These are phyloP conservation scores for Hippocampus barbouri DNA, from an alignment of 2,113 vertebrate species.

Conservation along the genomic window DNA sequence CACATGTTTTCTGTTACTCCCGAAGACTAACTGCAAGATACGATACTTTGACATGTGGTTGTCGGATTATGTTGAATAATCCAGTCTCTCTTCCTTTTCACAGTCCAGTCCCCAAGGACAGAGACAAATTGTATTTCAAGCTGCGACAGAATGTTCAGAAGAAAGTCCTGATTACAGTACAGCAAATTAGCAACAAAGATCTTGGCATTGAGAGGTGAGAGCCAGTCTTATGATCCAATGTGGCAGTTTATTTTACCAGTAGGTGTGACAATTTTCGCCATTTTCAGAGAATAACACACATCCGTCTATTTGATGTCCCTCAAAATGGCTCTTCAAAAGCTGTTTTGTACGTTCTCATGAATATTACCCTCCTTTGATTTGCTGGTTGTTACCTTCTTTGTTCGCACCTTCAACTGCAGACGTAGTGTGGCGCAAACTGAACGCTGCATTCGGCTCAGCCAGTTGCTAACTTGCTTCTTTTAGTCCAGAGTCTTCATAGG, in stretches of 20 bases:
- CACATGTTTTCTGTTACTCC: too few species aligned
- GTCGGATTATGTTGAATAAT: neutral
- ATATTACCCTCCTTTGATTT: too few species aligned
- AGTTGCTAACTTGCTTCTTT: too few species aligned
- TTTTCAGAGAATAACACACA: too few species aligned
- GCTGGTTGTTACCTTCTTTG: too few species aligned
- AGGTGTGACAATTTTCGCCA: neutral
- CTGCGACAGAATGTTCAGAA: conserved; percentile 92
- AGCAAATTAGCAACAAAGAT: conserved; percentile 92
- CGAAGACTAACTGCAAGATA: neutral
- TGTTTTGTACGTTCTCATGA: too few species aligned
- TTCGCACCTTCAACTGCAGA: too few species aligned
- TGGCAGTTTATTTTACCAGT: neutral
- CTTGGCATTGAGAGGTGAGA: conserved; percentile 91
- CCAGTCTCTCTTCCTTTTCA: neutral
- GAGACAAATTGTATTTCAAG: conserved; percentile 97
- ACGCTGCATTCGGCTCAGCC: too few species aligned
- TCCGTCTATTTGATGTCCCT: too few species aligned
- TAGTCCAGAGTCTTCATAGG: too few species aligned
- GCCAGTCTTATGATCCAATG: neutral
- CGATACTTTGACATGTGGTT: neutral
- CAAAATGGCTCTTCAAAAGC: too few species aligned
- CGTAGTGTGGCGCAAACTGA: too few species aligned
- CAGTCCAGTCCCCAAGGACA: conserved; percentile 94
- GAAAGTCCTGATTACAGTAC: conserved; percentile 89